Evolutionary conservation across 37 sponge, comb jelly and placozoan species (phyloP), one percentile per base, ranked within the genome.

Genomic region (Lycopodina hypogea): DNA sequence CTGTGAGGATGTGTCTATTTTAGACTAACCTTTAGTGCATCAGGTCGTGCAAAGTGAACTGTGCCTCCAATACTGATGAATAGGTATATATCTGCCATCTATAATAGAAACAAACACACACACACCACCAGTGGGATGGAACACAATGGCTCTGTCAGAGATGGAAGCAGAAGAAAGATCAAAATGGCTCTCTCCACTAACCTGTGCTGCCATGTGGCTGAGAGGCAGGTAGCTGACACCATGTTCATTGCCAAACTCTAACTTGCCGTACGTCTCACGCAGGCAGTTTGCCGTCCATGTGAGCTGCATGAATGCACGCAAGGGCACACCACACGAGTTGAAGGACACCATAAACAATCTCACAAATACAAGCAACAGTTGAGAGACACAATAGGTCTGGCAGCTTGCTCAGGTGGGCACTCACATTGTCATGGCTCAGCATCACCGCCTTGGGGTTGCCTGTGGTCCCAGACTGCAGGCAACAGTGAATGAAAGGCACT

Each of bases 381-480:
- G 17, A 53, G n/a, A n/a, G n/a, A n/a, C n/a, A n/a, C n/a, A n/a
- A n/a, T 9, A 45, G 48, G 8, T 45, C 48, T 45, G 48, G 48
- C 9, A 45, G 48, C 9, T 12, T 45, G 48, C 9, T 12, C 9
- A 12, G 9, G 48, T 45, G 9, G 9, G 48, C 9, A 79, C 93
- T 90, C 32, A 94, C 95, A 78, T 91, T 88, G 76, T 94, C 95
- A 82, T 94, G 95, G 39, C 93, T 90, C 36, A 94, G 64, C 95
- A 94, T 94, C 14, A 88, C 93, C 61, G 93, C 95, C 42, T 94
- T 94, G 0, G 95, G 95, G 30, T 84, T 75, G 1, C 95, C 95
- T 56, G 93, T 92, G 28, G 95, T 94, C 0, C 95, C 95, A 80
- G 95, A 94, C 95, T 94, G 75, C 4, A 60, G 24, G n/a, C 30